Evolutionary conservation across 2,797 vertebrate species (phyloP).

Genomic region (Anguilla megastoma): DNA sequence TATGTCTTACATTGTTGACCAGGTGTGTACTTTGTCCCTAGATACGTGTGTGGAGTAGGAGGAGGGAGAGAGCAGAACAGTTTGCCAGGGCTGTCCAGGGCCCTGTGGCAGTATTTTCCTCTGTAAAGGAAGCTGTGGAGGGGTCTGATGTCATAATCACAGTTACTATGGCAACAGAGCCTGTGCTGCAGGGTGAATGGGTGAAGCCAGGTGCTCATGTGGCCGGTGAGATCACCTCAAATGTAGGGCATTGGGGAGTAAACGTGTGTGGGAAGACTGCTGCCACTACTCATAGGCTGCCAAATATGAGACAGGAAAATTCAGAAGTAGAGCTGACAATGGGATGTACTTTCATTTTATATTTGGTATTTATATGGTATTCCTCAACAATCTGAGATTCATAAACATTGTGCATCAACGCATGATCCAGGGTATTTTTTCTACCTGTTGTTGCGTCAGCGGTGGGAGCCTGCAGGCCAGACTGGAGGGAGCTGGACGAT

Average conservation of each 20-base stretch:
- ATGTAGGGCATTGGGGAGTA: neutral
- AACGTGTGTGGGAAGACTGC: neutral
- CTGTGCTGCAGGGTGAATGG: slow-evolving; percentile 86
- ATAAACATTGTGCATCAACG: neutral
- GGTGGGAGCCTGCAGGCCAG: slow-evolving; percentile 87
- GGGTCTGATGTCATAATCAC: slow-evolving; percentile 90
- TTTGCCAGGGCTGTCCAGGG: slow-evolving; percentile 71
- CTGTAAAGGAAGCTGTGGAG: slow-evolving; percentile 79
- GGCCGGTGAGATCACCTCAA: slow-evolving; percentile 75
- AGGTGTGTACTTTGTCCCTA: slow-evolving; percentile 47
- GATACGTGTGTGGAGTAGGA: slow-evolving; percentile 88
- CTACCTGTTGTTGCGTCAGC: slow-evolving; percentile 66
- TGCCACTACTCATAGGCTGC: neutral
- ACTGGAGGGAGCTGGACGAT: slow-evolving; percentile 92
- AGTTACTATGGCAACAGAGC: slow-evolving; percentile 81
- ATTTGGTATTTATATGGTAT: neutral
- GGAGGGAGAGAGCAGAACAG: slow-evolving; percentile 63
- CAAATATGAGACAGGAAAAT: neutral
- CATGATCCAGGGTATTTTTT: neutral
- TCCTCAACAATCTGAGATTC: neutral
- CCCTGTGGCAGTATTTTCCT: slow-evolving; percentile 71
- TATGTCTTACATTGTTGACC: neutral
- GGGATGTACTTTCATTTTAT: neutral
- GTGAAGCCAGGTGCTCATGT: slow-evolving; percentile 92
- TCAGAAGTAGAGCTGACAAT: neutral